phyloP scores from a whole-genome alignment of 2,797 vertebrate genomes.

The Halcyon badia region DNA sequence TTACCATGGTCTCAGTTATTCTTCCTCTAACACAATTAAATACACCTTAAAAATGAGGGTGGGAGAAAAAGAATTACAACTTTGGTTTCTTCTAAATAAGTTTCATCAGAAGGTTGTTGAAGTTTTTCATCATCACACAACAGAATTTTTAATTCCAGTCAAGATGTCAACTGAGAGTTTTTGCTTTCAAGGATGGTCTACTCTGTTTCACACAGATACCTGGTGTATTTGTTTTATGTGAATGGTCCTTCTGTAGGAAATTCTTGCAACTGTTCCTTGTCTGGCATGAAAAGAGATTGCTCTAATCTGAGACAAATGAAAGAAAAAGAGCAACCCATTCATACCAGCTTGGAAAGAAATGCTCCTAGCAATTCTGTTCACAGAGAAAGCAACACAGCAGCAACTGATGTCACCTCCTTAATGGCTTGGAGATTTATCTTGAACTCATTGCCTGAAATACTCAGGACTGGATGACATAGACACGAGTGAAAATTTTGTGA shows the following conservation, averaged over 20 bases:
- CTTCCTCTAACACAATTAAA: not conserved
- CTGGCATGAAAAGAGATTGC: not conserved
- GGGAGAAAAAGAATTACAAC: not conserved
- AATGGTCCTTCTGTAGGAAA: not conserved
- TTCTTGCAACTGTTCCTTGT: not conserved
- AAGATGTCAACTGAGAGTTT: not conserved
- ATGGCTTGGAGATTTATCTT: conserved; percentile 12
- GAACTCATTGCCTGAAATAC: conserved; percentile 27
- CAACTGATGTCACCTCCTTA: not conserved
- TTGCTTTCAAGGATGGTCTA: not conserved
- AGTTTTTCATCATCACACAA: not conserved
- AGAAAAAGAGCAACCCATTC: not conserved
- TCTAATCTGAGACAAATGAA: not conserved
- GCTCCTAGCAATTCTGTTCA: not conserved
- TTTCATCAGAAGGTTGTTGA: not conserved
- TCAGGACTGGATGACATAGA: not conserved
- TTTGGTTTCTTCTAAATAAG: not conserved
- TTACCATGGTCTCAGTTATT: not conserved
- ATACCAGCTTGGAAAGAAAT: not conserved
- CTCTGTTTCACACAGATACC: not conserved
- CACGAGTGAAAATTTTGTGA: not conserved
- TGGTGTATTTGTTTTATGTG: not conserved
- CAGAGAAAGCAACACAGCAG: not conserved
- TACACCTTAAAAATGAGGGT: not conserved
- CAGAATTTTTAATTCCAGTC: not conserved